Percentiles rank a stretch among this genome's conserved stretches.
Evolutionary conservation across 2,888 invertebrate species (phyloP).

Genomic region (Zootermopsis nevadensis): DNA sequence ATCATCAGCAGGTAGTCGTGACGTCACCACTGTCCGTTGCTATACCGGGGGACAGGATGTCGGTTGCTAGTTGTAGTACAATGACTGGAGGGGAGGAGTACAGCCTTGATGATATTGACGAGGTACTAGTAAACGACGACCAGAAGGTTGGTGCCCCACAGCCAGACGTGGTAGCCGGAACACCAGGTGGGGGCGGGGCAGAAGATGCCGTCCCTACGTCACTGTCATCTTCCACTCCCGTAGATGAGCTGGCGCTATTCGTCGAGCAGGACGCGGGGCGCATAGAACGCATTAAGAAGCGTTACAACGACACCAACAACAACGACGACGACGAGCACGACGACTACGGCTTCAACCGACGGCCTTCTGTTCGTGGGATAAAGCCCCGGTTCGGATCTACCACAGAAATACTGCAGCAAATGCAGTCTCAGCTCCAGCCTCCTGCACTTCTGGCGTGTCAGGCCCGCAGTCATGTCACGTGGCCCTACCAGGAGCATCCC

Average conservation of each 20-base stretch:
- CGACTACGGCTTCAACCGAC: slow-evolving; percentile 88
- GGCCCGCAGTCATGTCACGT: slow-evolving; percentile 65
- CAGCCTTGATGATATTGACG: slow-evolving; percentile 74
- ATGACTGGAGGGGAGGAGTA: slow-evolving; percentile 70
- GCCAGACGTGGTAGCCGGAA: slow-evolving; percentile 84
- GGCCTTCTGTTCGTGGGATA: slow-evolving; percentile 91
- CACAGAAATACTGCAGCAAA: slow-evolving; percentile 83
- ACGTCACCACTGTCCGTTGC: slow-evolving; percentile 27
- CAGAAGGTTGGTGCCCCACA: slow-evolving; percentile 52
- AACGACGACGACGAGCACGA: slow-evolving; percentile 83
- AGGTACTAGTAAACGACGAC: slow-evolving; percentile 66
- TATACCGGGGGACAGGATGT: slow-evolving; percentile 43
- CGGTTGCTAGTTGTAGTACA: slow-evolving; percentile 62
- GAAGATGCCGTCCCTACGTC: background rate
- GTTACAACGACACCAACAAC: slow-evolving; percentile 61
- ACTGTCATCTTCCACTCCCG: slow-evolving; percentile 52
- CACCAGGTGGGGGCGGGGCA: slow-evolving; percentile 63
- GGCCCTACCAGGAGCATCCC: slow-evolving; percentile 64
- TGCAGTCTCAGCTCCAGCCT: slow-evolving; percentile 74
- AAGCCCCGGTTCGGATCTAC: slow-evolving; percentile 87
- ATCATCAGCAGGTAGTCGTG: slow-evolving; percentile 55
- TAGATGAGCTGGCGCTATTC: slow-evolving; percentile 83
- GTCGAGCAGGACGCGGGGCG: slow-evolving; percentile 86
- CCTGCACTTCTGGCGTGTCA: slow-evolving; percentile 58
- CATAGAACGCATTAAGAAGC: slow-evolving; percentile 84